These are phyloP conservation scores for Zelleria hepariella DNA, from an alignment of 2,888 invertebrate genomes.

Conservation along the genomic window DNA sequence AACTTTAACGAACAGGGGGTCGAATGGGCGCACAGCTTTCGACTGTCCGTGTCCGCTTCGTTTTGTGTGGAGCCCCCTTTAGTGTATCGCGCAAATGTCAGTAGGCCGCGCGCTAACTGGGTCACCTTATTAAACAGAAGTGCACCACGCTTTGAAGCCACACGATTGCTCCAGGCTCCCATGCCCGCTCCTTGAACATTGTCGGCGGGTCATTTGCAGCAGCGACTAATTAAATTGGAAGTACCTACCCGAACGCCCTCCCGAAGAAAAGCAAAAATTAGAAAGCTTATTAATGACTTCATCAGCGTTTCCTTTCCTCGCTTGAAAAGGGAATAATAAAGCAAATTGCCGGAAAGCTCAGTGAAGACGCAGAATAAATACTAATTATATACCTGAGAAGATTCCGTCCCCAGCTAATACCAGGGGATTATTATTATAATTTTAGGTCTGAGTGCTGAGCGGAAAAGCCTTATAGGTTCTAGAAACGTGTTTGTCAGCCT, in stretches of 20 bases:
- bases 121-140: slow-evolving; percentile 29
- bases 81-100: slow-evolving; percentile 13
- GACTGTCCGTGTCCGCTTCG: neutral
- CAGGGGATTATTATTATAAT: neutral
- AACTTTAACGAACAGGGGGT: neutral
- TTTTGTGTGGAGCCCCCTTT: neutral
- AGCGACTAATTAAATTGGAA: neutral
- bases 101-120: slow-evolving; percentile 30
- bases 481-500: neutral
- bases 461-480: neutral
- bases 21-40: neutral
- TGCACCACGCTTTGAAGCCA: slow-evolving; percentile 7
- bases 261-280: neutral
- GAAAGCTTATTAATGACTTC: neutral
- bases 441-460: neutral
- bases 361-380: neutral
- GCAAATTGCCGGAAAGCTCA: too few relatives aligned
- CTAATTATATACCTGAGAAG: neutral
- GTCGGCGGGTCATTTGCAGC: neutral
- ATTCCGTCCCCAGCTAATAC: neutral
- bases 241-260: neutral
- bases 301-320: neutral
- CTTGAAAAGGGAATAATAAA: neutral
- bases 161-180: neutral
- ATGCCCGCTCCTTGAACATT: slow-evolving; percentile 2